A percentile compares a stretch with the other conserved stretches of the same genome.
phyloP scores from a whole-genome alignment of 2,797 vertebrate genomes.

The Ptychobarbus kaznakovi region DNA sequence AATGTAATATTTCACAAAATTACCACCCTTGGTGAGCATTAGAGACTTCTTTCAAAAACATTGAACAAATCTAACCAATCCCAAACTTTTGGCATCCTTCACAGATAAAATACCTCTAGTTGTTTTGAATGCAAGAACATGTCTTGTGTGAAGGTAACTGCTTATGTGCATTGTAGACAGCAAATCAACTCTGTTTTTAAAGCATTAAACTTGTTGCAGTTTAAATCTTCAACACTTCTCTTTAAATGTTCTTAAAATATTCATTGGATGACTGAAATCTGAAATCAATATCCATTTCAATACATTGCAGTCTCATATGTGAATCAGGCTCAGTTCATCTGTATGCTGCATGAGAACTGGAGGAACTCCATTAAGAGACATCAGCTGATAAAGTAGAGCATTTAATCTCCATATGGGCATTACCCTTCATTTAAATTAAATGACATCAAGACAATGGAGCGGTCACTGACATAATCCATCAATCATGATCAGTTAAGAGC shows the following conservation, averaged over 20 bases:
- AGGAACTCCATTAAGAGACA: not conserved
- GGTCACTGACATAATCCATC: not conserved
- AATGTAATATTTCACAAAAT: no score
- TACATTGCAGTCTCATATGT: not conserved
- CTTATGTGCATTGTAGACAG: no score
- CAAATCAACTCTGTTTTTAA: no score
- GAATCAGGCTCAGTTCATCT: not conserved
- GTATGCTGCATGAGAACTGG: slow-evolving; percentile 14
- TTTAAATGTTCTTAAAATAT: slow-evolving; percentile 10
- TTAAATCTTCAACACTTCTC: not conserved
- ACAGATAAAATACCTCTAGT: no score
- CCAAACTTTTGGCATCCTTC: no score
- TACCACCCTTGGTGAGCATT: no score
- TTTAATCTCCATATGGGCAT: slow-evolving; percentile 41
- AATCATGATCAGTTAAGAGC: slow-evolving; percentile 8
- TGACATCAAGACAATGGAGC: slow-evolving; percentile 26
- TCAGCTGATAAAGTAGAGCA: slow-evolving; percentile 30
- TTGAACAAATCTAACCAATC: no score
- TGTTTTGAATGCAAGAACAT: no score
- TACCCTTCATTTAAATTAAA: slow-evolving; percentile 37
- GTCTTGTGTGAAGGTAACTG: no score
- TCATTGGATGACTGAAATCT: not conserved
- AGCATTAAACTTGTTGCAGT: not conserved
- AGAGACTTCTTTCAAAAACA: no score
- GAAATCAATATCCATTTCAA: not conserved